Base-by-base conservation (phyloP, 2,888 invertebrate species). In the Sclerodermus sp. region DNA sequence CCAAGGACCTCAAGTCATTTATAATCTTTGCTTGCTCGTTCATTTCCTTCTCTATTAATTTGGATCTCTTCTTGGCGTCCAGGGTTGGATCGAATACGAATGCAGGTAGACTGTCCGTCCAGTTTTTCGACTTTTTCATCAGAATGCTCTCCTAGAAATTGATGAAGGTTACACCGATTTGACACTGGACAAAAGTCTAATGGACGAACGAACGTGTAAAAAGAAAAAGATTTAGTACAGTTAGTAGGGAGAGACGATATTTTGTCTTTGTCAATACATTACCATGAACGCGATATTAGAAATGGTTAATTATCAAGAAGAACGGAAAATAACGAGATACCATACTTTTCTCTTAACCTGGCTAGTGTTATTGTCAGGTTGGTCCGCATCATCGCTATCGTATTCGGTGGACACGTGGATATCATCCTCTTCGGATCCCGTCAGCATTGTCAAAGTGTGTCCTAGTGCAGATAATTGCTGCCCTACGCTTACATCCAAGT, bases 11-110 rank as follows among this genome's bases (percentile, higher is more conserved):
- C 59, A 98, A 81, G 78, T 96, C 96, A 74, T 93, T 94, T 55
- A 98, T 95, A 47, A 95, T 90, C 81, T 93, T 93, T 10, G 96
- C 91, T 77, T 97, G 96, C 76, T 97, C 96, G 72, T 93, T 94
- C 94, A 99, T 96, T 80, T 96, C 96, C 73, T 92, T 91, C 79
- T 97, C 96, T 67, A 96, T 92, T 55, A 96, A 84, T 71, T 93
- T 90, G n/a, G 94, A 93, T 13, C 96, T 85, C 71, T 90, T 88
- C 71, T 88, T 88, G 12, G 91, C 87, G 73, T 91, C 91, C 39
- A 91, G 81, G 6, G 85, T 85, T 12, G 88, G 85, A 80, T 93
- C 92, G 69, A 91, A 89, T 45, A 91, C 86, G 77, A 93, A 93
- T 6, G 90, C 86, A 0, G 94, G 93, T 42, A 94, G 79, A 70